Conservation (phyloP, 2,113 vertebrate species). For the Prolemur simus region DNA sequence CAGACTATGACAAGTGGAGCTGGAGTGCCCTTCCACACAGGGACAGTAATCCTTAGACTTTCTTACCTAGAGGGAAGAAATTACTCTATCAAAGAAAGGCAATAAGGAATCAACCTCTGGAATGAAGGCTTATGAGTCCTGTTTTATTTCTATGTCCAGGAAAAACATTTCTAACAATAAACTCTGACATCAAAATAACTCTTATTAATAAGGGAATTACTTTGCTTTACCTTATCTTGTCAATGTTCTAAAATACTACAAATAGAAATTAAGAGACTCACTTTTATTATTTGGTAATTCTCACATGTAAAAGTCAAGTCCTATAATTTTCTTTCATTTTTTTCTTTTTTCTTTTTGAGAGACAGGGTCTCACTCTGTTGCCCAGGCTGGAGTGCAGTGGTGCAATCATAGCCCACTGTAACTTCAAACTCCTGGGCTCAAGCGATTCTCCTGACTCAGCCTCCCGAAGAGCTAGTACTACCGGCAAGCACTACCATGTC, state of each 20-base stretch:
- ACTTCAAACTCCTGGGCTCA: too few relatives aligned
- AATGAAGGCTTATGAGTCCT: neutral
- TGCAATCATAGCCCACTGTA: too few relatives aligned
- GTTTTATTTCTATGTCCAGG: neutral
- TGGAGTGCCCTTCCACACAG: accelerated
- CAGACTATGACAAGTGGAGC: too few relatives aligned
- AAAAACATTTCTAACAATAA: neutral
- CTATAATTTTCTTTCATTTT: neutral
- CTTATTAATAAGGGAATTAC: neutral
- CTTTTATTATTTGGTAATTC: neutral
- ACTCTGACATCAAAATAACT: neutral
- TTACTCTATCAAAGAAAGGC: neutral
- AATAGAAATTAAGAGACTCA: neutral
- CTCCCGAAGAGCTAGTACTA: too few relatives aligned
- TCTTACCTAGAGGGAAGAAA: neutral
- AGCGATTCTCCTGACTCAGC: too few relatives aligned
- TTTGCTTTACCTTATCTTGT: neutral
- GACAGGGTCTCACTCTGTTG: too few relatives aligned
- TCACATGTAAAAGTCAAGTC: neutral
- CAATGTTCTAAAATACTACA: neutral
- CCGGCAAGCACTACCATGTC: too few relatives aligned
- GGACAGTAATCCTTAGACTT: neutral
- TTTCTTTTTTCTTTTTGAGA: too few relatives aligned
- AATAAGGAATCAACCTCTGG: neutral
- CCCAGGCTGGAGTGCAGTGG: too few relatives aligned